Percentiles rank a stretch among this genome's conserved stretches.
phyloP scores from a whole-genome alignment of 2,797 vertebrate genomes.

The Pagetopsis macropterus region DNA sequence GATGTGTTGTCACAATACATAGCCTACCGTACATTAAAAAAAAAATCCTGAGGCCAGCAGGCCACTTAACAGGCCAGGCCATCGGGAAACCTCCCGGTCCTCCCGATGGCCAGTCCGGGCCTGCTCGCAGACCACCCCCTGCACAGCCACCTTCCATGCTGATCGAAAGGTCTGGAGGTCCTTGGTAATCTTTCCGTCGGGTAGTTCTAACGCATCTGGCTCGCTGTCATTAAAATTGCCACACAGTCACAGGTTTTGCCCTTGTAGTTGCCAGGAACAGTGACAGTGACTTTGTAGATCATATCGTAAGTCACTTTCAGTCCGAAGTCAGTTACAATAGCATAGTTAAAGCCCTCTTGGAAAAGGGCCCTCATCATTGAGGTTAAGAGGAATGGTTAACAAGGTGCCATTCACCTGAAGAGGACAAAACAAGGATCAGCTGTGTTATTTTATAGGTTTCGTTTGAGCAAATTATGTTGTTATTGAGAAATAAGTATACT shows the following conservation, averaged over 20 bases:
- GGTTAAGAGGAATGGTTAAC: conserved; percentile 56
- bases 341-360: conserved; percentile 50
- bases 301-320: conserved; percentile 70
- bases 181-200: neutral
- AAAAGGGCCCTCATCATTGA: conserved; percentile 29
- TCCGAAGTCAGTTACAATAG: conserved; percentile 60
- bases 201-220: conserved; percentile 28
- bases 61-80: no score
- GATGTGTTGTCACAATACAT: no score
- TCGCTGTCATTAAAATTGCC: conserved; percentile 48
- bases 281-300: conserved; percentile 54
- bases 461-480: neutral
- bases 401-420: conserved; percentile 62
- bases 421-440: conserved; percentile 13
- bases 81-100: no score
- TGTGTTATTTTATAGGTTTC: neutral
- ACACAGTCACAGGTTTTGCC: conserved; percentile 65
- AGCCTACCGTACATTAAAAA: no score
- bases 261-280: conserved; percentile 63
- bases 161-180: conserved; percentile 55
- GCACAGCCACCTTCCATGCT: conserved; percentile 49
- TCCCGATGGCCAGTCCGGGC: no score
- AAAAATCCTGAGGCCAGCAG: no score
- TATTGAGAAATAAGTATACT: no score
- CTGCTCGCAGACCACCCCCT: conserved; percentile 38